Base-by-base conservation (phyloP, 2,888 invertebrate species). In the Baccha elongata region DNA sequence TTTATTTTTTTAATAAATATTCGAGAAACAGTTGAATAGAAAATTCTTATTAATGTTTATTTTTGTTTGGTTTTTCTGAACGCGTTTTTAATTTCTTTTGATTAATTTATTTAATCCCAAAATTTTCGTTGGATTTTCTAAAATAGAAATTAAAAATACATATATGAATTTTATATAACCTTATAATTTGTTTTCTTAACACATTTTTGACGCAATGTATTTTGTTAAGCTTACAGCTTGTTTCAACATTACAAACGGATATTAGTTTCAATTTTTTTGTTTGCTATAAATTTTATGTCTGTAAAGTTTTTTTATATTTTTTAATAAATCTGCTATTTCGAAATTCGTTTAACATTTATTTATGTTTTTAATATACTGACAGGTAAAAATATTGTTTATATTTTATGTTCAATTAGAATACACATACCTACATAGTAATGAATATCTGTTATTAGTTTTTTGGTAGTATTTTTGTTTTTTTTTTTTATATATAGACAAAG, bases 221-320 rank as follows among this genome's bases (percentile, higher is more conserved):
- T 53, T 68, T 76, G 46, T 58, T 6, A 29, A 37, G 42, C 23
- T 67, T 44, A 48, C 71, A 62, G 64, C 40, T 53, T 62, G n/a
- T 67, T 44, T 44, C 0, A 75, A 79, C 60, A 52, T 74, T 73
- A 73, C 72, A 78, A 73, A 84, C 68, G 72, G 60, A 85, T 85
- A 84, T 85, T 89, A 88, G 88, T 89, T 89, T 89, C 88, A 89
- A 88, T 88, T 88, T 86, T 86, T 88, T 86, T 85, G 86, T 84
- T 23, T 55, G 64, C 73, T 64, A 50, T 10, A 72, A 72, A 74
- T 69, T 85, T 72, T 68, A 65, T 83, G 73, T 69, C 35, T 72
- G 55, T 50, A 58, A 55, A 83, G n/a, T 68, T 78, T 58, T 78
- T 62, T 81, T 84, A 44, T 8, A 17, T 73, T 60, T 58, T 55